Percentiles rank a stretch among this genome's conserved stretches.
phyloP scores from a whole-genome alignment of 2,888 invertebrate species.

The Adela reaumurella region DNA sequence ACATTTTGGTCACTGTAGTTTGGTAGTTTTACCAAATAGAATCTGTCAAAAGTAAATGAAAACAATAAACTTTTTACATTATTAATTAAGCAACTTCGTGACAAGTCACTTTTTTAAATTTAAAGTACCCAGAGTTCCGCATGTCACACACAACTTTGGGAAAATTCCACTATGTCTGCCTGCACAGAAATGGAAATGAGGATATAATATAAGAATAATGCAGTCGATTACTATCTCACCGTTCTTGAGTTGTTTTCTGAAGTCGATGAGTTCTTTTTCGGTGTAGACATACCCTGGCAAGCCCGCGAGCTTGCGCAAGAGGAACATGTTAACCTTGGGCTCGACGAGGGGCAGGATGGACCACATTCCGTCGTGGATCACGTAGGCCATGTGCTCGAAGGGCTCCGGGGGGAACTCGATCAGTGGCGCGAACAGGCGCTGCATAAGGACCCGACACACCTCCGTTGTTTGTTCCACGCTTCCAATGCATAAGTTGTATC shows the following conservation, averaged over 20 bases:
- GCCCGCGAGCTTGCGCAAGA: conserved; percentile 51
- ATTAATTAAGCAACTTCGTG: too few species aligned
- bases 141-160: too few species aligned
- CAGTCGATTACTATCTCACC: too few species aligned
- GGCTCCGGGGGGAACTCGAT: conserved; percentile 56
- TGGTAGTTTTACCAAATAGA: too few species aligned
- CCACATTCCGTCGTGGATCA: conserved; percentile 67
- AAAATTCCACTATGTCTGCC: too few species aligned
- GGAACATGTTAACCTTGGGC: conserved; percentile 44
- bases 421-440: conserved; percentile 60
- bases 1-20: too few species aligned
- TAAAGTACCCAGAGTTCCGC: too few species aligned
- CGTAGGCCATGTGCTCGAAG: conserved; percentile 62
- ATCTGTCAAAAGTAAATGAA: too few species aligned
- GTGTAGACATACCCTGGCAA: conserved; percentile 54
- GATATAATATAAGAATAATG: too few species aligned
- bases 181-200: too few species aligned
- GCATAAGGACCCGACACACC: conserved; percentile 56
- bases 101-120: too few species aligned
- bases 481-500: conserved; percentile 68
- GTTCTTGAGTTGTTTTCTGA: conserved; percentile 23
- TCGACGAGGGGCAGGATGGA: conserved; percentile 63
- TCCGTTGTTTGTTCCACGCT: conserved; percentile 60
- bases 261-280: conserved; percentile 24
- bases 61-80: too few species aligned